Evolutionary conservation across 1,140 invertebrate species (phyloP), one percentile per base, ranked within the genome.

Genomic region (Zaprionus ghesquierei): DNA sequence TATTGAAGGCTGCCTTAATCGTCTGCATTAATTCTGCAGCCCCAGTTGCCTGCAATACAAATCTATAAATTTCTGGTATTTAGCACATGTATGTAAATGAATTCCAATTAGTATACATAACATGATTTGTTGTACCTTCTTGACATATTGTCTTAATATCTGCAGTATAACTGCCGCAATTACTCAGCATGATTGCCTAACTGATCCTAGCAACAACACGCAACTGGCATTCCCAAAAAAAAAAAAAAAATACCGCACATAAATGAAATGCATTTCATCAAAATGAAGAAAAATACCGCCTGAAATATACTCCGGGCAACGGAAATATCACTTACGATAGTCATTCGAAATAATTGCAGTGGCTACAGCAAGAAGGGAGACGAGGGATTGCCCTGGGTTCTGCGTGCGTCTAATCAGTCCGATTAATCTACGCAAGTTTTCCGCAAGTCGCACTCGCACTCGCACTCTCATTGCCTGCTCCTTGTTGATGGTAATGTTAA

Each of bases 291-390:
- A 29, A 27, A 20, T 31, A 35, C 13, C 66, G 8, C 31, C 41
- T 64, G 61, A 65, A 58, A 70, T 73, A 50, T 49, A 54, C 13
- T 54, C 20, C 59, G 31, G 46, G 55, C 74, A n/a, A 58, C 61
- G 85, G 85, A 89, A 89, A 81, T 89, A 89, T 89, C 85, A 89
- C 80, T 89, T 81, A 89, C 64, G 64, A 85, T 64, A 89, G 85
- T 89, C 85, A 89, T 89, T 89, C 85, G 56, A 89, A 89, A 89
- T 89, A 89, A 89, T 89, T 89, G 85, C 85, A 85, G 41, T 10
- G 12, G 41, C 41, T 46, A 22, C 3, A 18, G 41, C 41, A 41
- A 12, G 31, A 33, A 1, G n/a, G n/a, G 6, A 41, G 35, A 6
- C 5, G 35, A 2, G 35, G 35, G 35, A 6, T 0, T n/a, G 35